Percentiles rank a stretch among this genome's conserved stretches.
Evolutionary conservation across 2,797 vertebrate species (phyloP).

Genomic region (Anableps anableps): DNA sequence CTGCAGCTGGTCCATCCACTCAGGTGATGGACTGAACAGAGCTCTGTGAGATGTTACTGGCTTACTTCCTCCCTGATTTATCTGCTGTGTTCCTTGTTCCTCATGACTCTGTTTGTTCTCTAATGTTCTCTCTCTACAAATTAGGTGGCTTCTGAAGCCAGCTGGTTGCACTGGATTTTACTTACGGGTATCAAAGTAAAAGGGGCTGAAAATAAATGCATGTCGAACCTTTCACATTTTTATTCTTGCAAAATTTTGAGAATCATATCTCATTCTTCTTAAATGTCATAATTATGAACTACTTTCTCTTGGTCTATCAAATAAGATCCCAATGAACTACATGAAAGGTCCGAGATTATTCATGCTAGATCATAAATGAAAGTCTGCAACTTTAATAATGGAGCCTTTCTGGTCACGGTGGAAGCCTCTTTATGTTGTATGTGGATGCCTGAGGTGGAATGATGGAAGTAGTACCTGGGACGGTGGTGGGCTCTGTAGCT

Average conservation of each 20-base stretch:
- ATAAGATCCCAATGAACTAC: neutral
- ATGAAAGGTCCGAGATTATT: neutral
- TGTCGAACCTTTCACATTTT: neutral
- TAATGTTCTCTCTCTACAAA: too few relatives aligned
- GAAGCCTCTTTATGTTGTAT: slow-evolving; percentile 60
- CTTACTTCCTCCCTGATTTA: too few relatives aligned
- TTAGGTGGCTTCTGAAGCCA: too few relatives aligned
- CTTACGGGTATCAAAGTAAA: neutral
- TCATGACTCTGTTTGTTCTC: too few relatives aligned
- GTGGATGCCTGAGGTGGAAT: slow-evolving; percentile 43
- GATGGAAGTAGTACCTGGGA: slow-evolving; percentile 88
- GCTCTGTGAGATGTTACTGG: too few relatives aligned
- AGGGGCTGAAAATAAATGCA: neutral
- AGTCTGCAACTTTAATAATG: slow-evolving; percentile 12
- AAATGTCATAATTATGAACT: neutral
- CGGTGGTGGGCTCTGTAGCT: slow-evolving; percentile 87
- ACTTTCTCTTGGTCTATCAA: neutral
- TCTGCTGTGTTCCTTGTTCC: too few relatives aligned
- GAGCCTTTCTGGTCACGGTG: slow-evolving; percentile 46
- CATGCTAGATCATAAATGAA: neutral
- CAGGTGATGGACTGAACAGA: too few relatives aligned
- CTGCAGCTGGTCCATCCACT: too few relatives aligned
- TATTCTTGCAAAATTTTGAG: neutral
- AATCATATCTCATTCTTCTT: neutral
- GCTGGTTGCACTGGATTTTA: too few relatives aligned